Conservation (phyloP, 2,797 vertebrate species). For the Anguilla marmorata region DNA sequence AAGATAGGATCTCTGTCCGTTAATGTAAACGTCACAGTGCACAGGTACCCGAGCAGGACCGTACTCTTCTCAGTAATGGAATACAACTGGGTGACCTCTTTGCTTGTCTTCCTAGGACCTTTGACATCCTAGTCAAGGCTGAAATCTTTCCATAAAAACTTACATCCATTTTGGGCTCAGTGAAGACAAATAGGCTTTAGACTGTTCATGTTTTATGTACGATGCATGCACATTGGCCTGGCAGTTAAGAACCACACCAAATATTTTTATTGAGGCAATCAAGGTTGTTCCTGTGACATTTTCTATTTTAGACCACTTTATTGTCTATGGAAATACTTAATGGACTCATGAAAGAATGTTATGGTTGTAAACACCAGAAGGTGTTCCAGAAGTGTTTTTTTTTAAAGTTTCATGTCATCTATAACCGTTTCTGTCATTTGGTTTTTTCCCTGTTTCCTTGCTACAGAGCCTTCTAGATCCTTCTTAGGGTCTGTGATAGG, state of each 20-base stretch:
- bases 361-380: background rate
- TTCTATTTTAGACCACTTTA: background rate
- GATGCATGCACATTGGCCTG: background rate
- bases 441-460: background rate
- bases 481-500: background rate
- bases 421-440: background rate
- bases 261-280: constrained; percentile 9
- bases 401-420: background rate
- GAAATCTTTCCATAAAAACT: background rate
- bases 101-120: background rate
- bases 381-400: background rate
- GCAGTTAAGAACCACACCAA: background rate
- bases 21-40: background rate
- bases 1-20: background rate
- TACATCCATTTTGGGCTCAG: background rate
- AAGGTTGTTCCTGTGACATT: background rate
- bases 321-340: background rate
- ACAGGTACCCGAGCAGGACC: constrained; percentile 30
- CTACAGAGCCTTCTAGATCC: background rate
- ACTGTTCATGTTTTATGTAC: background rate
- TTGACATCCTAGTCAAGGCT: background rate
- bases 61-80: constrained; percentile 34
- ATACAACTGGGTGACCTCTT: background rate
- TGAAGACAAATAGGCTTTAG: background rate
- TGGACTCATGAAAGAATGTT: background rate